Evolutionary conservation across 2,113 vertebrate species (phyloP), one percentile per base, ranked within the genome.

Genomic region (Rallus limicola): DNA sequence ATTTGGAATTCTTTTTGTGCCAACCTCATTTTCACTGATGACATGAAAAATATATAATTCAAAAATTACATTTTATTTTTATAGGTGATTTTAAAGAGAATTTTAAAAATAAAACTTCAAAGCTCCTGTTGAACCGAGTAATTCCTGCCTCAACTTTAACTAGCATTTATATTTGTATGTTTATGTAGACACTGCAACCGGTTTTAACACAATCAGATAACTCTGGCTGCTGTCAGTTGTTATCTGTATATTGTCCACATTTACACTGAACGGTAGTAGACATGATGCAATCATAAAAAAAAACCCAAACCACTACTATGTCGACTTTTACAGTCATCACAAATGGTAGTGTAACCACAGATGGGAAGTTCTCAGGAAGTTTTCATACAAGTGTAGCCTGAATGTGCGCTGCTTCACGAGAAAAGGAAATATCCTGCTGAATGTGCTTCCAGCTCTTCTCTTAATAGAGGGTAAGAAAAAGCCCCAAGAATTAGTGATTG

Each of bases 1-100:
- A 96, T 93, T 94, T 95, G 72, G 78, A 88, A 92, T 83, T 95
- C 75, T 88, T 90, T 92, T 78, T 91, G 78, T 85, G 75, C 76
- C 75, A 95, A 91, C 53, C 63, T 84, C 65, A 91, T 96, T 86
- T 95, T 78, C 85, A 92, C 34, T 80, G 90, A 82, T 3, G 23
- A 48, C 31, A 58, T 82, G 63, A 95, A 91, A 86, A 69, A 44
- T 85, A 93, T 62, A 92, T 77, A 40, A 85, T 18, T 91, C 31
- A 88, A 91, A 95, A 82, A 72, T 80, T 90, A 80, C 31, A 52
- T 79, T 92, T 91, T 25, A 58, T 91, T 92, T 93, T 93, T 72
- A 76, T 68, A 68, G 62, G 77, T 58, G 60, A 89, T 91, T 95
- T 95, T 69, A 90, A 94, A 93, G 75, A 81, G 55, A 88, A 92